Base-by-base conservation (phyloP, 1,140 invertebrate species). In the Homalodisca vitripennis region DNA sequence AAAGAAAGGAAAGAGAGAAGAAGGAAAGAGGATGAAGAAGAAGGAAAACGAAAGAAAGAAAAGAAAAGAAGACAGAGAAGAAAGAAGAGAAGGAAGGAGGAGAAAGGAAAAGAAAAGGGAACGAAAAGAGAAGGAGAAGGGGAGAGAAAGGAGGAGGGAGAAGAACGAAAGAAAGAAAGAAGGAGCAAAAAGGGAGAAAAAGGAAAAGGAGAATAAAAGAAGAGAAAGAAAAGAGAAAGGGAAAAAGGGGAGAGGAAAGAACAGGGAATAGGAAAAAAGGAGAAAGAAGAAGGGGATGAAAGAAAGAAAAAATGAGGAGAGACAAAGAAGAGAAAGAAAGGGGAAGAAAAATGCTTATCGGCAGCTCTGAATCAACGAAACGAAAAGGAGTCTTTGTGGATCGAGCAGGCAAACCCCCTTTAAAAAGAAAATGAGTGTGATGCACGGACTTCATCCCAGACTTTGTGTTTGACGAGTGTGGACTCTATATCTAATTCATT, bases 41-140 rank as follows among this genome's bases (percentile, higher is more conserved):
- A 32, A 63, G 20, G 12, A 68, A 63, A 3, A 68, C 14, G 2
- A 14, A 14, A 62, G 30, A 51, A 1, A 67, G 30, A 22, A 67
- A 67, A 46, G n/a, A 2, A 29, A 10, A 17, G 34, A 10, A 26
- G 24, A 55, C 22, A 53, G 48, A 12, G 66, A 67, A 67, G 3
- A 67, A 55, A n/a, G 26, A 13, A 2, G 48, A 67, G 2, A 67
- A 26, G 34, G 47, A n/a, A 30, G 29, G 22, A 53, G 32, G 55
- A 32, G 29, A 17, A 41, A 68, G 24, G 57, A 34, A 65, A 24
- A n/a, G 68, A 65, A 12, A 64, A 46, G 47, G 29, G 47, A 65
- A 26, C 24, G 17, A 22, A 65, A 46, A 30, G 32, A 17, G 29
- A 24, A 30, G 32, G 30, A n/a, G 48, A 64, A 69, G 30, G 48